phyloP scores from a whole-genome alignment of 2,797 vertebrate genomes.

The Mormyrops boulengeri region DNA sequence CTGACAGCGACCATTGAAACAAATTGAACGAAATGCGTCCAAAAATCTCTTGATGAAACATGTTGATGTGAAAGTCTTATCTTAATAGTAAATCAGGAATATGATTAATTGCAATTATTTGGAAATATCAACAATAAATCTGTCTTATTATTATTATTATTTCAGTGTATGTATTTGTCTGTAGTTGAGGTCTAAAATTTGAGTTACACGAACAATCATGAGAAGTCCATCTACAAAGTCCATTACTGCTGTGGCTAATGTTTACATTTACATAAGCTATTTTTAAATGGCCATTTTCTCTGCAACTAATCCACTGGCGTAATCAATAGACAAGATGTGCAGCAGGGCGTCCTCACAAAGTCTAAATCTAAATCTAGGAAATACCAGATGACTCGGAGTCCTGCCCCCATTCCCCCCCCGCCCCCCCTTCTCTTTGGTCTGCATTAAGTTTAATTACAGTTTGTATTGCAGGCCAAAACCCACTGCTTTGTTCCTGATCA shows the following conservation, averaged over 20 bases:
- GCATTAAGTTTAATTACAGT: slow-evolving; percentile 30
- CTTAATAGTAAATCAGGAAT: neutral
- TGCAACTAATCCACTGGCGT: slow-evolving; percentile 10
- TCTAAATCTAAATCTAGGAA: slow-evolving; percentile 10
- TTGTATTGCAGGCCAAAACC: slow-evolving; percentile 24
- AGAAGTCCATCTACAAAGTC: neutral
- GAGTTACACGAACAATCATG: neutral
- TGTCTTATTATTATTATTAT: neutral
- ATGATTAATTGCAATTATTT: neutral
- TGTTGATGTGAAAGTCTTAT: neutral
- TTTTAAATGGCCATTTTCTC: slow-evolving; percentile 12
- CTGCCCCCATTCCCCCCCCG: neutral
- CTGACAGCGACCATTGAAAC: neutral
- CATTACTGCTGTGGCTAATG: slow-evolving; percentile 11
- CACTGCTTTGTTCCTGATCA: slow-evolving; percentile 21
- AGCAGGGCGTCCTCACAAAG: slow-evolving; percentile 3
- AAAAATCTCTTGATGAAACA: neutral
- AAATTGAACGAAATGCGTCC: neutral
- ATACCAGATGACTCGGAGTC: slow-evolving; percentile 20
- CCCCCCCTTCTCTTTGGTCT: slow-evolving; percentile 11
- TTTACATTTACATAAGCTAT: slow-evolving; percentile 13
- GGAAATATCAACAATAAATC: neutral
- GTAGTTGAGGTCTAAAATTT: neutral
- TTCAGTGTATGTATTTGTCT: neutral
- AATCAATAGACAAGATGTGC: slow-evolving; percentile 13